phyloP scores from a whole-genome alignment of 2,113 vertebrate species.

The Poeciliopsis retropinna region DNA sequence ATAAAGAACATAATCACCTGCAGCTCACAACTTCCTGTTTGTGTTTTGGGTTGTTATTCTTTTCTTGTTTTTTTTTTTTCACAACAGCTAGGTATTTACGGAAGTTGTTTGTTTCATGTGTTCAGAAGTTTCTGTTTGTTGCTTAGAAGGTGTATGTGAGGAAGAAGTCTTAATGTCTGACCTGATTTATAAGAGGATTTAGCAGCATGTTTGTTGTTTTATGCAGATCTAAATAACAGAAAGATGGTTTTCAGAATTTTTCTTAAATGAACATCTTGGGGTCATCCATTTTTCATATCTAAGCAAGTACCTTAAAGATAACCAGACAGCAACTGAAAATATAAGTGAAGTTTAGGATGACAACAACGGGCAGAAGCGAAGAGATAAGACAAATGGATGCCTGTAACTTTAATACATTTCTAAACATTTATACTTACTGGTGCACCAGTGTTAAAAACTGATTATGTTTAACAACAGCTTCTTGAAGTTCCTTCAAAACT shows the following conservation, averaged over 20 bases:
- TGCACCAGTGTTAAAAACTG: no score
- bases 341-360: no score
- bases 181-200: background rate
- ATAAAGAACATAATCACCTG: conserved; percentile 32
- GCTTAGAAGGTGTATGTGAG: background rate
- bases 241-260: background rate
- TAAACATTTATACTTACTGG: no score
- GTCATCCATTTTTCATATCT: background rate
- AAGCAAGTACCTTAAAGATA: no score
- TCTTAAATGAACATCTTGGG: background rate
- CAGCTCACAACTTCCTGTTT: conserved; percentile 23
- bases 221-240: background rate
- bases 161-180: background rate
- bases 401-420: no score
- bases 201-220: background rate
- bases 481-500: background rate
- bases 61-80: background rate
- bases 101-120: conserved; percentile 7
- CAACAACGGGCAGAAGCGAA: no score
- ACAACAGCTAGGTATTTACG: conserved; percentile 10
- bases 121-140: conserved; percentile 13
- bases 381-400: no score
- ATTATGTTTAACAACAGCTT: background rate
- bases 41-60: background rate
- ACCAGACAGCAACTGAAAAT: no score